Percentiles rank a stretch among this genome's conserved stretches.
These are phyloP conservation scores for Mimas tiliae DNA, from an alignment of 2,888 invertebrate genomes.

Conservation along the genomic window DNA sequence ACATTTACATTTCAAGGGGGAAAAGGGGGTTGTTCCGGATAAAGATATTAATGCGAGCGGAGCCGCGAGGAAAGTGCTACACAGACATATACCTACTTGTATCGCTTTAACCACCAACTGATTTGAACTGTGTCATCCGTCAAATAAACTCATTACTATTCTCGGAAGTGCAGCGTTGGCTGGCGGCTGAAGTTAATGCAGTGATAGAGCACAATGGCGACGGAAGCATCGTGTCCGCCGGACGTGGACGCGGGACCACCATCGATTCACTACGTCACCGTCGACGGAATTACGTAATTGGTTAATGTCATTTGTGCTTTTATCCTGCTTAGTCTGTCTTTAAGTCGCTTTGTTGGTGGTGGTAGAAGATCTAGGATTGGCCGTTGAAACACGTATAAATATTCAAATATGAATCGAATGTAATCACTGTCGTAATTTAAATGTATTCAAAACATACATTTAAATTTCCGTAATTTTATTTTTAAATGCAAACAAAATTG, in stretches of 20 bases:
- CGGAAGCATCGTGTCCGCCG: conserved; percentile 78
- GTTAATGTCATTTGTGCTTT: neutral
- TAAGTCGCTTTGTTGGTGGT: neutral
- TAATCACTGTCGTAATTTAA: too few species aligned
- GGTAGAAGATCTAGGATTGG: neutral
- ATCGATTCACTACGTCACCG: conserved; percentile 41
- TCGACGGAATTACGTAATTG: neutral
- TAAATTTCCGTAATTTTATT: too few species aligned
- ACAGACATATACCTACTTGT: too few species aligned
- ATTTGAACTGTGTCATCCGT: neutral
- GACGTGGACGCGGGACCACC: conserved; percentile 74
- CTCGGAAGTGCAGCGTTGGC: conserved; percentile 45
- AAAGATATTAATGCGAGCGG: too few species aligned
- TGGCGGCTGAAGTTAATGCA: conserved; percentile 49
- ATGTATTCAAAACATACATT: too few species aligned
- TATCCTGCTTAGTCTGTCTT: neutral
- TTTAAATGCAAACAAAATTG: too few species aligned
- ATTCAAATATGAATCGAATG: too few species aligned
- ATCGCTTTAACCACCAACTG: neutral
- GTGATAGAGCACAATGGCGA: conserved; percentile 69
- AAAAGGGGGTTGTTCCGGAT: too few species aligned
- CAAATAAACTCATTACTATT: conserved; percentile 27
- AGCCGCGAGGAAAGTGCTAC: too few species aligned
- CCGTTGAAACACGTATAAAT: neutral
- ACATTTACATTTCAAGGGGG: too few species aligned